Evolutionary conservation across 2,113 vertebrate genomes (phyloP).

Genomic region (Cynopterus brachyotis): DNA sequence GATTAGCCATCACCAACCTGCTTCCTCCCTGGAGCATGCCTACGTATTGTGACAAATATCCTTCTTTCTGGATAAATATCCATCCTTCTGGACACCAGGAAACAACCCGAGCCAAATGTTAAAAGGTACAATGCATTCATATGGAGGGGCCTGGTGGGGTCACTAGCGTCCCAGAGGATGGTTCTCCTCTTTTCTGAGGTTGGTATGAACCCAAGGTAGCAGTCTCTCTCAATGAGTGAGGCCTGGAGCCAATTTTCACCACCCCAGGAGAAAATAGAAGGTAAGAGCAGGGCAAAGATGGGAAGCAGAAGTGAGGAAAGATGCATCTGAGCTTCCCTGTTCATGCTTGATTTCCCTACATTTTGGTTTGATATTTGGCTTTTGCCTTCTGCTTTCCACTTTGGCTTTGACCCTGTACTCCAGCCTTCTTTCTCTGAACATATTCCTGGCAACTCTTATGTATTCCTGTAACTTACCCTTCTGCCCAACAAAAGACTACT

Average conservation of each 20-base stretch:
- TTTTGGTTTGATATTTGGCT: slow-evolving; percentile 3
- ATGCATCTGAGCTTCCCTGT: not conserved
- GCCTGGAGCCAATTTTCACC: not conserved
- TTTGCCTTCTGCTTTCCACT: slow-evolving; percentile 8
- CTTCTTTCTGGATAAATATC: slow-evolving; percentile 28
- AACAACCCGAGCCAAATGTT: not conserved
- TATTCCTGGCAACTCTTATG: not conserved
- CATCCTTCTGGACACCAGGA: slow-evolving; percentile 42
- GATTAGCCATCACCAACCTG: not conserved
- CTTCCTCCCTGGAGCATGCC: not conserved
- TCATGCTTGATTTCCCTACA: not conserved
- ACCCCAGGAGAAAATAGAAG: not conserved
- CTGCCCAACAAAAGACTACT: not conserved
- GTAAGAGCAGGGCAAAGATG: not conserved
- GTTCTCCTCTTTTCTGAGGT: not conserved
- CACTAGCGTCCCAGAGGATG: not conserved
- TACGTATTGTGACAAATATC: not conserved
- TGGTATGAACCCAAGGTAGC: not conserved
- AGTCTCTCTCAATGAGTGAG: not conserved
- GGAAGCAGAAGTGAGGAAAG: not conserved
- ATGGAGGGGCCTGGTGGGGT: not conserved
- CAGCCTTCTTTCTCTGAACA: slow-evolving; percentile 12
- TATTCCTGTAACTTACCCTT: not conserved
- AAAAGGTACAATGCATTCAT: slow-evolving; percentile 35
- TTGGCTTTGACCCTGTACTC: slow-evolving; percentile 20